These are phyloP conservation scores for Triops longicaudatus DNA, from an alignment of 1,140 invertebrate species.

Conservation along the genomic window DNA sequence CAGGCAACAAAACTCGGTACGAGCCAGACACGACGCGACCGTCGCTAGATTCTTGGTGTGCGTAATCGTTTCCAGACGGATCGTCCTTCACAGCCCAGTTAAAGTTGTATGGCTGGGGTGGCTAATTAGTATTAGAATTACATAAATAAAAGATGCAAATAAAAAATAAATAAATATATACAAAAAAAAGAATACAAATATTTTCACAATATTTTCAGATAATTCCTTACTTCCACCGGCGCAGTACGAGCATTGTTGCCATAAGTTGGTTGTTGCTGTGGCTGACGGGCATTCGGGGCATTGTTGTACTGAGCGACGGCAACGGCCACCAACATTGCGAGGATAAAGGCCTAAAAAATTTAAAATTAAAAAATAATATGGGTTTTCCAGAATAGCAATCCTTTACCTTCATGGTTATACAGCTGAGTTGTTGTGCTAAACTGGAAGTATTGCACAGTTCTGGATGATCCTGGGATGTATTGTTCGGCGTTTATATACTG, in stretches of 20 bases:
- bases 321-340: neutral
- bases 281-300: neutral
- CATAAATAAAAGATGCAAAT: too few species aligned
- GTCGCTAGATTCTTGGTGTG: slow-evolving; percentile 28
- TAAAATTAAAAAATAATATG: neutral
- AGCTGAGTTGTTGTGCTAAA: neutral
- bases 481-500: neutral
- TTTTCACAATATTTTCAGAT: too few species aligned
- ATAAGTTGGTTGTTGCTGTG: neutral
- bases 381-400: neutral
- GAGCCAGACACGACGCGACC: slow-evolving; percentile 18
- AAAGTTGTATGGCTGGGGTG: neutral
- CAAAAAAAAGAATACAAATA: neutral
- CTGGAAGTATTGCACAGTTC: neutral
- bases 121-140: too few species aligned
- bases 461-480: neutral
- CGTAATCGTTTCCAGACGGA: slow-evolving; percentile 27
- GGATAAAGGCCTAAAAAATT: neutral
- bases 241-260: neutral
- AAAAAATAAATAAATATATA: too few species aligned
- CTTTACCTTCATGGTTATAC: neutral
- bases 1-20: slow-evolving; percentile 21
- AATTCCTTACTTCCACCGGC: neutral
- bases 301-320: neutral
- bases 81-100: slow-evolving; percentile 11